A percentile compares a stretch with the other conserved stretches of the same genome.
Conservation (phyloP, 2,113 vertebrate species). For the Zeus faber region DNA sequence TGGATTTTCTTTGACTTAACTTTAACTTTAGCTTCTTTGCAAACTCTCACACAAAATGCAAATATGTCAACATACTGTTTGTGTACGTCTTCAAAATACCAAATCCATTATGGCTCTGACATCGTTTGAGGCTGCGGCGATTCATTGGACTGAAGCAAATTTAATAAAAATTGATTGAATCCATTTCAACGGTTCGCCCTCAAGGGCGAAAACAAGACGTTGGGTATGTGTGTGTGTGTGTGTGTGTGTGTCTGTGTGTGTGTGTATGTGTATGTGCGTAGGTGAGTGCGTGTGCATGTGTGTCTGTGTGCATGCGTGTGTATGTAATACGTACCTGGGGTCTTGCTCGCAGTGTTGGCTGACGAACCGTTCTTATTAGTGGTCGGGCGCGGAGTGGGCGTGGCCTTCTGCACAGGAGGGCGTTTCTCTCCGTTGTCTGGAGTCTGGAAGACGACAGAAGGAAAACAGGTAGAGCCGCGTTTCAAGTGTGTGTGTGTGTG, state of each 20-base stretch:
- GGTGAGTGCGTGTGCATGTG: background rate
- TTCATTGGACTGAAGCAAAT: too few species aligned
- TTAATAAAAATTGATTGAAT: too few species aligned
- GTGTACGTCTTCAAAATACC: too few species aligned
- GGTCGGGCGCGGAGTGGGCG: constrained; percentile 38
- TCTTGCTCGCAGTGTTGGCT: constrained; percentile 44
- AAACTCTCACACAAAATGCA: too few species aligned
- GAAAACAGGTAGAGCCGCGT: background rate
- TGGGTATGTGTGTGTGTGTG: background rate
- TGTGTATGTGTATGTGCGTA: background rate
- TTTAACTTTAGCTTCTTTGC: too few species aligned
- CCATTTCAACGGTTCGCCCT: too few species aligned
- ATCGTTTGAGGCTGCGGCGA: too few species aligned
- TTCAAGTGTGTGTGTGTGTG: background rate
- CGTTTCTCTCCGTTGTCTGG: constrained; percentile 72
- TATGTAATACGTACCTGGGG: constrained; percentile 41
- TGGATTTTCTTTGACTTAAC: too few species aligned
- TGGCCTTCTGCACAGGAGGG: constrained; percentile 75
- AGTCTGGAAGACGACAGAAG: constrained; percentile 44
- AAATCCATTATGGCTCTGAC: too few species aligned
- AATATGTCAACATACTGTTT: too few species aligned
- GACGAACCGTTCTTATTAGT: constrained; percentile 68
- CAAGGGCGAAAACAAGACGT: too few species aligned
- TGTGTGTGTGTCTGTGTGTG: background rate
- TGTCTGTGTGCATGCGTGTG: background rate